Conservation (phyloP, 1,140 invertebrate species). For the Dinothrombium tinctorium region DNA sequence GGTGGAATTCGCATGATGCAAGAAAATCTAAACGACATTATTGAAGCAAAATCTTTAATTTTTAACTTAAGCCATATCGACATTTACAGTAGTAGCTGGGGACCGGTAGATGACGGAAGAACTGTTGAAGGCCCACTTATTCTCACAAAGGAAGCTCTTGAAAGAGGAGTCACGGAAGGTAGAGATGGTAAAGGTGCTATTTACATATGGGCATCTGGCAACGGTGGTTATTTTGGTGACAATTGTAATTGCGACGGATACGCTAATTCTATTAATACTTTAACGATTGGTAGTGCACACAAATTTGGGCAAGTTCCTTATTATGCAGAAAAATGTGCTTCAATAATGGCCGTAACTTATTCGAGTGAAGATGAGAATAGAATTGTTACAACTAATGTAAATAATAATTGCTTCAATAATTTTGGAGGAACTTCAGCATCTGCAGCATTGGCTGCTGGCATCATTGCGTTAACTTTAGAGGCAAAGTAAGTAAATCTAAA, state of each 20-base stretch:
- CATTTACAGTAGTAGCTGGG: constrained; percentile 90
- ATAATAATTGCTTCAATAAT: constrained; percentile 44
- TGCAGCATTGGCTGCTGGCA: constrained; percentile 57
- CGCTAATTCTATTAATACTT: constrained; percentile 56
- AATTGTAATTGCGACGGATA: constrained; percentile 82
- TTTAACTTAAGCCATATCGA: constrained; percentile 80
- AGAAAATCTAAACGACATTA: constrained; percentile 82
- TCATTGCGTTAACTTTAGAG: constrained; percentile 52
- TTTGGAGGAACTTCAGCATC: constrained; percentile 64
- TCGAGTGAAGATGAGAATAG: constrained; percentile 63
- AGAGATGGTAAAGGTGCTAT: constrained; percentile 54
- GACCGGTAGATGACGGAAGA: constrained; percentile 47
- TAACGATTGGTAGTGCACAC: constrained; percentile 67
- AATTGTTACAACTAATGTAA: constrained; percentile 57
- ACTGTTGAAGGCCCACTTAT: constrained; percentile 66
- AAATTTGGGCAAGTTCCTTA: constrained; percentile 39
- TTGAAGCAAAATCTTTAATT: constrained; percentile 71
- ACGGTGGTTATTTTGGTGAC: constrained; percentile 56
- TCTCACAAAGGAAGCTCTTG: constrained; percentile 45
- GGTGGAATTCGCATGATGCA: constrained; percentile 83
- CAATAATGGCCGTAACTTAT: constrained; percentile 64
- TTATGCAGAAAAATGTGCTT: constrained; percentile 70
- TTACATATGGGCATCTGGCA: constrained; percentile 79
- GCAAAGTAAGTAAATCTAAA: constrained; percentile 42
- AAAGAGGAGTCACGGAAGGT: constrained; percentile 49